Percentiles rank a stretch among this genome's conserved stretches.
Conservation (phyloP, 2,888 invertebrate genomes). For the Scrobipalpa atriplicella region DNA sequence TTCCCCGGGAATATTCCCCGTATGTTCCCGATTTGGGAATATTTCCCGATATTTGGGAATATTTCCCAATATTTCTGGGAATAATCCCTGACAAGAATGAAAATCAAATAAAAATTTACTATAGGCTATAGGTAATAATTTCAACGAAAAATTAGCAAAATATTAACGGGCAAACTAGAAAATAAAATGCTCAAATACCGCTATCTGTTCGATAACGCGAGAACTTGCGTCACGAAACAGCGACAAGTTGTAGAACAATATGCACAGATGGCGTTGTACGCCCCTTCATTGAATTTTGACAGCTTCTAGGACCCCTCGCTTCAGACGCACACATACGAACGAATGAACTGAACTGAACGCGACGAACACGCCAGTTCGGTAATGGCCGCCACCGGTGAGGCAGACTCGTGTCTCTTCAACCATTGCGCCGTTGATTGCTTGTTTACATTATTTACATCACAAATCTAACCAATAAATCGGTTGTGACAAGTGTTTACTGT, state of each 20-base stretch:
- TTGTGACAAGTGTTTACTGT: conserved; percentile 58
- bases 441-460: conserved; percentile 78
- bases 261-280: conserved; percentile 40
- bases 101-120: too few relatives aligned
- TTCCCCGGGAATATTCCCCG: too few relatives aligned
- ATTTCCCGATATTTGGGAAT: too few relatives aligned
- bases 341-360: conserved; percentile 30
- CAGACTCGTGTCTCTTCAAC: conserved; percentile 52
- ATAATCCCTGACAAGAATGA: too few relatives aligned
- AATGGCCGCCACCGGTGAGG: conserved; percentile 79
- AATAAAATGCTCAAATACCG: not conserved
- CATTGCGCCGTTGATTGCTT: conserved; percentile 61
- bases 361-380: conserved; percentile 63
- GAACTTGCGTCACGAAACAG: not conserved
- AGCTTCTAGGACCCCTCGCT: conserved; percentile 39
- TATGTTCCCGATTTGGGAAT: too few relatives aligned
- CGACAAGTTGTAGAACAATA: not conserved
- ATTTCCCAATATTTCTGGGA: too few relatives aligned
- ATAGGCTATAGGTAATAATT: too few relatives aligned
- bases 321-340: conserved; percentile 44
- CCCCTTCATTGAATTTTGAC: conserved; percentile 43
- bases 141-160: too few relatives aligned
- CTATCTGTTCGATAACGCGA: not conserved
- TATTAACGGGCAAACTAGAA: too few relatives aligned
- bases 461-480: conserved; percentile 57